Evolutionary conservation across 2,888 invertebrate species (phyloP).

Genomic region (Coremacera marginata): DNA sequence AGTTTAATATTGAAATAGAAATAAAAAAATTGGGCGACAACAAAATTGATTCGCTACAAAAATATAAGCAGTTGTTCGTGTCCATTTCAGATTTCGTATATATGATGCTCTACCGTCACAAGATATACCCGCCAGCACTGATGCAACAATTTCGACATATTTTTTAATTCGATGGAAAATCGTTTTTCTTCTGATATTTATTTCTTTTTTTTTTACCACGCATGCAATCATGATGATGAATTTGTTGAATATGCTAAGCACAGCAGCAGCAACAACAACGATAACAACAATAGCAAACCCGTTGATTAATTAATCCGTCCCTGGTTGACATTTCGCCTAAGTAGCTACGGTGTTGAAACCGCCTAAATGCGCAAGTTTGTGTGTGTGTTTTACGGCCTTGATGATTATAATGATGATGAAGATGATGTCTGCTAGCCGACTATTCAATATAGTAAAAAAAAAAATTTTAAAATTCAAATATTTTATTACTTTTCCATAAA

Average conservation of each 20-base stretch:
- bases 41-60: slow-evolving; percentile 26
- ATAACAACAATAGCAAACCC: not conserved
- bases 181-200: not conserved
- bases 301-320: slow-evolving; percentile 30
- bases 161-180: slow-evolving; percentile 12
- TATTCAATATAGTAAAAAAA: slow-evolving; percentile 7
- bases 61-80: slow-evolving; percentile 46
- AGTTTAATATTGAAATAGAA: slow-evolving; percentile 22
- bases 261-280: not conserved
- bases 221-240: not conserved
- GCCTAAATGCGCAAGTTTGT: no score
- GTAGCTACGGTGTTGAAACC: not conserved
- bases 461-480: not conserved
- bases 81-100: slow-evolving; percentile 34
- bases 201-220: not conserved
- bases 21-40: slow-evolving; percentile 13
- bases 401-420: not conserved
- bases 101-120: not conserved
- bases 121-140: no score
- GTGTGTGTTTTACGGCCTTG: not conserved
- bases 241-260: not conserved
- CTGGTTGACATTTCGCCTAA: slow-evolving; percentile 18
- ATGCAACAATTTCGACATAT: not conserved
- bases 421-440: slow-evolving; percentile 12
- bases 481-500: slow-evolving; percentile 19